Base-by-base conservation (phyloP, 2,113 vertebrate genomes). In the Choloepus hoffmanni region DNA sequence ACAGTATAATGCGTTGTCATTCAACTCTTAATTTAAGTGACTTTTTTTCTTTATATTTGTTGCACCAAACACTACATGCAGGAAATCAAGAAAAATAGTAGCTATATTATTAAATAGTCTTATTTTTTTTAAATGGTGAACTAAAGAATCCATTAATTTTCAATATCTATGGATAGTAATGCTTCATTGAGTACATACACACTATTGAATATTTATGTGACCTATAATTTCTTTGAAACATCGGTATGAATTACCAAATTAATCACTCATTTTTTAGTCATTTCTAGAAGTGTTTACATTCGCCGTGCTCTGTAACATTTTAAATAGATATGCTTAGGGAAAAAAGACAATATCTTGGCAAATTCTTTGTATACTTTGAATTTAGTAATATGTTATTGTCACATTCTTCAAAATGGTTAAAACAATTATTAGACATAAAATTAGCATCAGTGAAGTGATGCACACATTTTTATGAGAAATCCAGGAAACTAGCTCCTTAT, bases 1-100 rank as follows among this genome's bases (percentile, higher is more conserved):
- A 95, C 36, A 82, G 82, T 90, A 90, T 77, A 95, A 93, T 86
- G 48, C 2, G 91, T 95, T 96, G 93, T 90, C 93, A 94, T 96
- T 68, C 16, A 95, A 60, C 26, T 84, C 10, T 24, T 92, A 97
- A 92, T 94, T 91, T 92, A 78, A 95, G 48, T 67, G n/a, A 21
- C 2, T 1, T 95, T 87, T 97, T 86, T 93, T 16, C 58, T 70
- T 26, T 70, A 70, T 14, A 84, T 88, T 92, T 50, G 43, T 30
- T 79, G 48, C 3, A 81, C 40, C 96, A 65, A 12, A 77, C 36
- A 78, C 16, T 76, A 77, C 73, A 78, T 77, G 1, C 0, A 95
- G 10, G 7, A 70, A 96, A 30, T 58, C 83, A 95, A 63, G 76
- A 18, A 43, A 85, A 97, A 92, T 55, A 2, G 85, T 45, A 92